These are phyloP conservation scores for Prosapia bicincta DNA, from an alignment of 2,888 invertebrate species.

Conservation along the genomic window DNA sequence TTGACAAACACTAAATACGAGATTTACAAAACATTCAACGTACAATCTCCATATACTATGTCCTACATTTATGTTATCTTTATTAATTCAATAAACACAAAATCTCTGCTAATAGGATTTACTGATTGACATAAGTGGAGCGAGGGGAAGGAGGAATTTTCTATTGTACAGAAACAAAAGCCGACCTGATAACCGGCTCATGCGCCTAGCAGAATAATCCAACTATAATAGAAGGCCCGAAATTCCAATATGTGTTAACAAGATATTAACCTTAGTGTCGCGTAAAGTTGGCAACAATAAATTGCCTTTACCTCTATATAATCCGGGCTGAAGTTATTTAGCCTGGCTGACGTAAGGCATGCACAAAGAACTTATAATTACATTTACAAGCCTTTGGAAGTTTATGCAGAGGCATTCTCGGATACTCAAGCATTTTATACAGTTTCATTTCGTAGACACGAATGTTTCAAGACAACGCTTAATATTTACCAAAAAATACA, in stretches of 20 bases:
- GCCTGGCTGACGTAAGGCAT: background rate
- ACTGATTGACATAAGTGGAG: too few species aligned
- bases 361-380: background rate
- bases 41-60: too few species aligned
- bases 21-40: too few species aligned
- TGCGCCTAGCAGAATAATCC: background rate
- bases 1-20: too few species aligned
- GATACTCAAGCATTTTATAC: too few species aligned
- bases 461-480: too few species aligned
- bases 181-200: background rate
- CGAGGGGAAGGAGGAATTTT: background rate
- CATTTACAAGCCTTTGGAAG: background rate
- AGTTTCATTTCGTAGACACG: too few species aligned
- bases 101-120: too few species aligned
- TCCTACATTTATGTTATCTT: too few species aligned
- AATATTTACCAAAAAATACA: too few species aligned
- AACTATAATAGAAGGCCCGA: background rate
- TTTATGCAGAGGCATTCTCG: too few species aligned
- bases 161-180: background rate
- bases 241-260: background rate
- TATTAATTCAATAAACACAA: too few species aligned
- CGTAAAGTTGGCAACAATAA: background rate
- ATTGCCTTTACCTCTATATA: background rate
- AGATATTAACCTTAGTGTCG: background rate
- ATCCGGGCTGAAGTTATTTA: background rate